Conservation (phyloP, 2,113 vertebrate species). For the Actenoides lindsayi region DNA sequence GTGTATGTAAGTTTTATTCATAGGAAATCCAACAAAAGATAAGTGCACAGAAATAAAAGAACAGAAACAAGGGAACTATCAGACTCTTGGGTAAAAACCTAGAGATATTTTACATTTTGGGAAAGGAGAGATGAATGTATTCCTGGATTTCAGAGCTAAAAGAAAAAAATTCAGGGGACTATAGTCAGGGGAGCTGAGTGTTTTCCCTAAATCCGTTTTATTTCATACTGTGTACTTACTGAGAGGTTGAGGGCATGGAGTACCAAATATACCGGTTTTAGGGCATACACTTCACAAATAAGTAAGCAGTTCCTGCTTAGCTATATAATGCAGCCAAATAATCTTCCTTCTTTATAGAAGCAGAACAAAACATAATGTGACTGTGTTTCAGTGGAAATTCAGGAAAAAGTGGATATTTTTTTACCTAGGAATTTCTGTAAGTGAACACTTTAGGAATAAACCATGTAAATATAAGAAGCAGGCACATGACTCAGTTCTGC, state of each 20-base stretch:
- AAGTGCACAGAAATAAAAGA: not conserved
- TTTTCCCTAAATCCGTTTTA: not conserved
- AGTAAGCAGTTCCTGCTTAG: not conserved
- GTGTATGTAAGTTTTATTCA: not conserved
- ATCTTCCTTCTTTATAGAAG: not conserved
- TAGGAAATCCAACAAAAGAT: not conserved
- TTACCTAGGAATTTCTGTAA: not conserved
- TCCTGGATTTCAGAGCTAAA: not conserved
- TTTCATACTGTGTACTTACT: not conserved
- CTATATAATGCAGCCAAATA: not conserved
- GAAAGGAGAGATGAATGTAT: not conserved
- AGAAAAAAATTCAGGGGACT: not conserved
- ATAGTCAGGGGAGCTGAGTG: not conserved
- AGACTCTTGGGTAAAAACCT: not conserved
- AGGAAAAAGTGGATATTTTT: too few relatives aligned
- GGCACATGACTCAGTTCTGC: not conserved
- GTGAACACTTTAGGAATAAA: not conserved
- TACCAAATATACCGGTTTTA: not conserved
- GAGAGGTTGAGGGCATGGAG: not conserved
- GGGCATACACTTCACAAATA: not conserved
- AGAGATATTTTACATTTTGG: not conserved
- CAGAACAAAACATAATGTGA: not conserved
- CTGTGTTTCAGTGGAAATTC: not conserved
- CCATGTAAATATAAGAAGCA: not conserved
- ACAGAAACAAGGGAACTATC: not conserved